A percentile compares a stretch with the other conserved stretches of the same genome.
phyloP scores from a whole-genome alignment of 2,888 invertebrate genomes.

The Synergus itoensis region DNA sequence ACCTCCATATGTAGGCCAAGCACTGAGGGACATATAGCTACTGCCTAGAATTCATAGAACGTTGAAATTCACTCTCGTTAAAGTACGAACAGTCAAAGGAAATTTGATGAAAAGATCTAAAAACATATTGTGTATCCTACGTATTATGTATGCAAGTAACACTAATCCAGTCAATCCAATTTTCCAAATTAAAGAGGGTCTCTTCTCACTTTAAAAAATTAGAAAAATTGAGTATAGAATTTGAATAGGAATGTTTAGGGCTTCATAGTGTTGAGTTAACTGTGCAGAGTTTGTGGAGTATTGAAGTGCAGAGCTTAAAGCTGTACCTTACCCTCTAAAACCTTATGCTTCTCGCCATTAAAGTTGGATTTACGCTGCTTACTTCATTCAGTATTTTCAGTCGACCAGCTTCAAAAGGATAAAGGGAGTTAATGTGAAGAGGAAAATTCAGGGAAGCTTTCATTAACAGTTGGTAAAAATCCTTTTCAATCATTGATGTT shows the following conservation, averaged over 20 bases:
- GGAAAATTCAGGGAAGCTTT: background rate
- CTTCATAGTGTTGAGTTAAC: background rate
- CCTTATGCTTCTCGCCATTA: background rate
- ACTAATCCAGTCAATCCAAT: background rate
- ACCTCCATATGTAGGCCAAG: slow-evolving; percentile 74
- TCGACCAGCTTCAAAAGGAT: background rate
- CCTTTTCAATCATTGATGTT: background rate
- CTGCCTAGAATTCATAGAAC: slow-evolving; percentile 34
- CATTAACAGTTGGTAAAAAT: background rate
- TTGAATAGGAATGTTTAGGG: no score
- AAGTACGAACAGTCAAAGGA: slow-evolving; percentile 40
- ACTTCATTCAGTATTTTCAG: background rate
- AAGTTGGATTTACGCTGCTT: background rate
- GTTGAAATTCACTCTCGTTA: slow-evolving; percentile 43
- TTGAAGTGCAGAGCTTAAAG: background rate
- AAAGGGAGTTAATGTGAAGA: background rate
- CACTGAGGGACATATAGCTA: slow-evolving; percentile 62
- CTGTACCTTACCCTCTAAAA: background rate
- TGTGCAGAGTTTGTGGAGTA: background rate
- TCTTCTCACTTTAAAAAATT: background rate
- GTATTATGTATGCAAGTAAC: no score
- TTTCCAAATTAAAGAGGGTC: background rate
- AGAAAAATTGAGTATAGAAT: background rate
- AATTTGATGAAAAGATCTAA: background rate
- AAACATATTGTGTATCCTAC: background rate